phyloP scores from a whole-genome alignment of 2,113 vertebrate genomes.

The Parus major region DNA sequence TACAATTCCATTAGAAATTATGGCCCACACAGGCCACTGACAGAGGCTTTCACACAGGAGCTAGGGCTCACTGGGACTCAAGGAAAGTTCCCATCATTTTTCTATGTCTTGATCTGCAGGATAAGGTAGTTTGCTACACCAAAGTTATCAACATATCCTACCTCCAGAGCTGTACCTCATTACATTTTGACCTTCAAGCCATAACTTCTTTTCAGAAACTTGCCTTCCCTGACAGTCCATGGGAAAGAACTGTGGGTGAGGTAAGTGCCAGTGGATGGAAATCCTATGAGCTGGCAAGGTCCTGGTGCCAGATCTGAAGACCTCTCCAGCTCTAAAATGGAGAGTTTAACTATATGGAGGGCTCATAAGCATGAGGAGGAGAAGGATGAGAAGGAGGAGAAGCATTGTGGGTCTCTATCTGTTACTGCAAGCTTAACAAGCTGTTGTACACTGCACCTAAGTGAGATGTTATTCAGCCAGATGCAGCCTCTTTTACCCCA shows the following conservation, averaged over 20 bases:
- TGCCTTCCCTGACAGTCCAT: background rate
- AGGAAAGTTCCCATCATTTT: background rate
- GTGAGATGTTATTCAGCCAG: background rate
- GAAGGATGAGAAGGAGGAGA: background rate
- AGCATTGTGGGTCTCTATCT: background rate
- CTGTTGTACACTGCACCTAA: background rate
- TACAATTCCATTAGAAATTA: background rate
- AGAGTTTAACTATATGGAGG: background rate
- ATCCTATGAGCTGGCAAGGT: background rate
- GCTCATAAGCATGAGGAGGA: background rate
- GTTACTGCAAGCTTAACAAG: background rate
- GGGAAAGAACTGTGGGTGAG: background rate
- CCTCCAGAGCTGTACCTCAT: background rate
- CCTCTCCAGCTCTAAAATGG: background rate
- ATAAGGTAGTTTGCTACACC: background rate
- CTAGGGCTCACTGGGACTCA: background rate
- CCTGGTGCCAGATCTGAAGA: background rate
- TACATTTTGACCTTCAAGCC: background rate
- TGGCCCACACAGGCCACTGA: background rate
- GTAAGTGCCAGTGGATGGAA: background rate
- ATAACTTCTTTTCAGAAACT: rapidly evolving
- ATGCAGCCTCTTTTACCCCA: background rate
- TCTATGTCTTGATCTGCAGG: background rate
- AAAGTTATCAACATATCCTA: background rate
- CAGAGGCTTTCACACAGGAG: background rate